phyloP scores from a whole-genome alignment of 1,140 invertebrate genomes.

The Brachionus asplanchnoidis region DNA sequence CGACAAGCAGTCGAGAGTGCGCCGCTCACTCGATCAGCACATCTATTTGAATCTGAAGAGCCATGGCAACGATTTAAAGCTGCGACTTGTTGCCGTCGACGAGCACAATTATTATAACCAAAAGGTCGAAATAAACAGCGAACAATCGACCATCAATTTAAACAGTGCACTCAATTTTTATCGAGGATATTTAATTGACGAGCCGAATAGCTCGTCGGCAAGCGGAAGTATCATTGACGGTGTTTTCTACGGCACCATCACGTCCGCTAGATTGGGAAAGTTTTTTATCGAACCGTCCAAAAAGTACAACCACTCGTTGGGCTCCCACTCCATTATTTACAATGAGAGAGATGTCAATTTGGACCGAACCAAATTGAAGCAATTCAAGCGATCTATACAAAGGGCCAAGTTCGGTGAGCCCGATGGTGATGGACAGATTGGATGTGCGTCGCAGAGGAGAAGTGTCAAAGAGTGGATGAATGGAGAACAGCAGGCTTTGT shows the following conservation, averaged over 20 bases:
- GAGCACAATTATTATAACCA: not conserved
- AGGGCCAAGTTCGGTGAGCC: not conserved
- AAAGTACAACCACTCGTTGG: not conserved
- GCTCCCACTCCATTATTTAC: slow-evolving; percentile 24
- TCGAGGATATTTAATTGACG: not conserved
- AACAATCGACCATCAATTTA: not conserved
- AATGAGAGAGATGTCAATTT: slow-evolving; percentile 14
- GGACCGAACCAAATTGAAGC: not conserved
- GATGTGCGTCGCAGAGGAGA: not conserved
- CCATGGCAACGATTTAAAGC: slow-evolving; percentile 7
- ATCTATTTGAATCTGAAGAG: slow-evolving; percentile 6
- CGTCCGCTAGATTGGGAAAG: not conserved
- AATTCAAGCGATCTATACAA: not conserved
- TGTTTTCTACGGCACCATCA: slow-evolving; percentile 31
- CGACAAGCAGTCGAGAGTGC: not conserved
- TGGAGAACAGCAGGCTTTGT: slow-evolving; percentile 18
- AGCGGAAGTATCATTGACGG: slow-evolving; percentile 41
- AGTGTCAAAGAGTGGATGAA: slow-evolving; percentile 32
- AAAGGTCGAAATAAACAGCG: not conserved
- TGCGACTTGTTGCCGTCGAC: not conserved
- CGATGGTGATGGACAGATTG: not conserved
- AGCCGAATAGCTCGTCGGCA: slow-evolving; percentile 6
- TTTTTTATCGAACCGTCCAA: slow-evolving; percentile 31
- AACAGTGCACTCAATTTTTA: slow-evolving; percentile 17
- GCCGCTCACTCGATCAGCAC: not conserved